Conservation (phyloP, 2,113 vertebrate genomes). For the Eptesicus fuscus region DNA sequence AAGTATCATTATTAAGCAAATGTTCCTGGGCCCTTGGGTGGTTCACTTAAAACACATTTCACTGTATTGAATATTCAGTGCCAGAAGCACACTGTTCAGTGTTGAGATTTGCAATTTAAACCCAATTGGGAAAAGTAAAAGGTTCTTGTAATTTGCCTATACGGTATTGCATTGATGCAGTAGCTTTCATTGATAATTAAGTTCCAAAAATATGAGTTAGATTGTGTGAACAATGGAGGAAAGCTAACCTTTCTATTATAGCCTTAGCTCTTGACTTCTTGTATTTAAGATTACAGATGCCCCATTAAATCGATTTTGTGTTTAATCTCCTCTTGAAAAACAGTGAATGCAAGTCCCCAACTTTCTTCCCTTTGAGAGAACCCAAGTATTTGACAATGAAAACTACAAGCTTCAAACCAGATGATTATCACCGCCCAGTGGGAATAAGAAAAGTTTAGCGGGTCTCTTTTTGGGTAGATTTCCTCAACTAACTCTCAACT, state of each 20-base stretch:
- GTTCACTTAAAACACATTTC: constrained; percentile 78
- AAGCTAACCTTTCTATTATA: constrained; percentile 75
- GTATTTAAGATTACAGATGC: constrained; percentile 76
- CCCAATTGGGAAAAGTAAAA: constrained; percentile 77
- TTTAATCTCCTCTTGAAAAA: constrained; percentile 76
- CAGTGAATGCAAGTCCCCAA: constrained; percentile 68
- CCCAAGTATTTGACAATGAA: constrained; percentile 70
- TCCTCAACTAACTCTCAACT: constrained; percentile 8
- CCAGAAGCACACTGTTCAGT: constrained; percentile 74
- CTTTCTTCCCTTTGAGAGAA: constrained; percentile 69
- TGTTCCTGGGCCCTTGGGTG: constrained; percentile 78
- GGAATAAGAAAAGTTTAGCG: constrained; percentile 57
- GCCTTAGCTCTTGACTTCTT: constrained; percentile 74
- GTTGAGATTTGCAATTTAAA: constrained; percentile 79
- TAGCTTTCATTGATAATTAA: constrained; percentile 77
- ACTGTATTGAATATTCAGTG: constrained; percentile 79
- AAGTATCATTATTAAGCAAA: constrained; percentile 81
- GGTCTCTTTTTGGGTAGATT: constrained; percentile 37
- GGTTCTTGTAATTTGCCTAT: constrained; percentile 78
- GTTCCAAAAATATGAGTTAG: constrained; percentile 77
- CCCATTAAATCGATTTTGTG: constrained; percentile 75
- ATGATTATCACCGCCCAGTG: constrained; percentile 62
- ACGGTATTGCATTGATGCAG: constrained; percentile 67
- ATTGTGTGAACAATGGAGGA: constrained; percentile 70
- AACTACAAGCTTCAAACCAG: constrained; percentile 59